A percentile compares a stretch with the other conserved stretches of the same genome.
phyloP scores from a whole-genome alignment of 2,113 vertebrate species.

The Scophthalmus maximus region DNA sequence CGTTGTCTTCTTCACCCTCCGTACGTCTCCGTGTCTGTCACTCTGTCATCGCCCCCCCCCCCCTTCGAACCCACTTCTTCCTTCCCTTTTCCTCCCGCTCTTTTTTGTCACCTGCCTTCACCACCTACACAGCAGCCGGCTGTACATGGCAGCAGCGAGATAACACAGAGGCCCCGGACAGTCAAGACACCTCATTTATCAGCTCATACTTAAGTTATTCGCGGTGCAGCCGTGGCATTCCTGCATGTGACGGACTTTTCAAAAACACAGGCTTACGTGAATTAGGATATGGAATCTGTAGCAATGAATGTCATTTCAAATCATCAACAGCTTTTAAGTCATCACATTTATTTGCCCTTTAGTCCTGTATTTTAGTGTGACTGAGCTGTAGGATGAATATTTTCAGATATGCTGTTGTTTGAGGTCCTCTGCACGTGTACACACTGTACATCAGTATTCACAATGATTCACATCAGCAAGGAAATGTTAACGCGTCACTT shows the following conservation, averaged over 20 bases:
- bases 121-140: conserved; percentile 71
- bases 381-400: not conserved
- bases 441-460: conserved; percentile 5
- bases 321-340: not conserved
- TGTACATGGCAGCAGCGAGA: conserved; percentile 65
- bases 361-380: not conserved
- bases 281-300: conserved; percentile 17
- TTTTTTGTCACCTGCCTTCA: conserved; percentile 74
- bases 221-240: conserved; percentile 35
- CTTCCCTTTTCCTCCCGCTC: conserved; percentile 40
- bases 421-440: not conserved
- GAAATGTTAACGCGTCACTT: conserved; percentile 16
- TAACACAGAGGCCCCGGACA: conserved; percentile 64
- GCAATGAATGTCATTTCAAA: not conserved
- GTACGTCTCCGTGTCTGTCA: conserved; percentile 62
- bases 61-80: conserved; percentile 32
- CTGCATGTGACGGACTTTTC: conserved; percentile 28
- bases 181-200: conserved; percentile 73
- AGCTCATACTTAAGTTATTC: conserved; percentile 55
- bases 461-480: conserved; percentile 10
- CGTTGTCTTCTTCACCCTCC: conserved; percentile 54
- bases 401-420: not conserved
- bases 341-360: not conserved
- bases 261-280: conserved; percentile 11
- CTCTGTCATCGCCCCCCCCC: conserved; percentile 43